Evolutionary conservation across 1,140 invertebrate species (phyloP).

Genomic region (Nylanderia fulva): DNA sequence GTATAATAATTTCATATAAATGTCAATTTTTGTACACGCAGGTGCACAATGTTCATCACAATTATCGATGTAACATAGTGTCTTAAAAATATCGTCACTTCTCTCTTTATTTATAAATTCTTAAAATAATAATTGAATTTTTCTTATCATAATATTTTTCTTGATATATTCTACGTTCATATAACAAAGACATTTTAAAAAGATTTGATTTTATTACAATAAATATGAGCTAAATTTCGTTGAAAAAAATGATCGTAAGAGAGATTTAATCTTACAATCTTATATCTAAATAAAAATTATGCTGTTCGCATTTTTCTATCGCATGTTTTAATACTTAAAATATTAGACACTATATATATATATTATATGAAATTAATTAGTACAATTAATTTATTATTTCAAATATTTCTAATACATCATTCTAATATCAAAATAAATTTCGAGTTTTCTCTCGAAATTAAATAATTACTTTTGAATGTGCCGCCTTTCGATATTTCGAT

Average conservation of each 20-base stretch:
- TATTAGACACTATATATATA: neutral
- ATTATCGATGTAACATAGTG: neutral
- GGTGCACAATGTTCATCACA: slow-evolving; percentile 7
- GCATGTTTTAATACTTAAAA: neutral
- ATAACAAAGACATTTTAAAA: neutral
- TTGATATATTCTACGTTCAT: neutral
- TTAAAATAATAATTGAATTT: neutral
- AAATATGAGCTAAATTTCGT: neutral
- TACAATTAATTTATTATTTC: neutral
- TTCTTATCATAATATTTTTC: neutral
- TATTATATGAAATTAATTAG: too few species aligned
- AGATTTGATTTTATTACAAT: neutral
- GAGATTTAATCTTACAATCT: too few species aligned
- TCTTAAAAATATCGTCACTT: neutral
- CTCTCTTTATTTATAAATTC: neutral
- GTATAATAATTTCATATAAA: slow-evolving; percentile 22
- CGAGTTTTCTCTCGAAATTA: neutral
- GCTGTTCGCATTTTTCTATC: neutral
- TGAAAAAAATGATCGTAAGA: neutral
- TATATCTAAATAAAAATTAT: neutral
- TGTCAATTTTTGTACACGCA: slow-evolving; percentile 35
- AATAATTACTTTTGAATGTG: neutral
- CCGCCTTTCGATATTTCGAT: neutral
- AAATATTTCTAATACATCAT: neutral
- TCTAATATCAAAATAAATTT: neutral